A percentile compares a stretch with the other conserved stretches of the same genome.
phyloP scores from a whole-genome alignment of 2,888 invertebrate species.

The Dryobotodes eremita region DNA sequence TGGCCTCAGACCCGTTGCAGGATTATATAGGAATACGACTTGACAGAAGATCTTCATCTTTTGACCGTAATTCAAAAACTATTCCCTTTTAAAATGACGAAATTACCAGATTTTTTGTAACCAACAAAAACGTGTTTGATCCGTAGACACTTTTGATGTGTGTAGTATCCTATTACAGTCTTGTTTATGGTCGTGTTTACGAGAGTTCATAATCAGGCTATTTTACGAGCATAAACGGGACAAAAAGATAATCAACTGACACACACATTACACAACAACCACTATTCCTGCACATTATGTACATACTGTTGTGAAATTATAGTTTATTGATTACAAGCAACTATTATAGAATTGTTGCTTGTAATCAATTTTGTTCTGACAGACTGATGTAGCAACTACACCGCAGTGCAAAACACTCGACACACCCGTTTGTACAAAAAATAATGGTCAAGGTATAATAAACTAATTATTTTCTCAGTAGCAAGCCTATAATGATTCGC shows the following conservation, averaged over 20 bases:
- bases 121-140: too few species aligned
- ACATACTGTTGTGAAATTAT: too few species aligned
- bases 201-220: not conserved
- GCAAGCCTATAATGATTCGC: conserved; percentile 35
- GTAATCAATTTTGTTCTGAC: conserved; percentile 37
- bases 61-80: too few species aligned
- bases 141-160: too few species aligned
- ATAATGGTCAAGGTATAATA: conserved; percentile 3
- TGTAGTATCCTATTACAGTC: not conserved
- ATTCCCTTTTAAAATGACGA: too few species aligned
- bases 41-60: too few species aligned
- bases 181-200: not conserved
- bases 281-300: not conserved
- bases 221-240: not conserved
- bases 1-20: too few species aligned
- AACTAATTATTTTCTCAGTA: conserved; percentile 19
- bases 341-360: not conserved
- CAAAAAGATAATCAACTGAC: not conserved
- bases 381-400: not conserved
- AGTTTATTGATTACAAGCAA: too few species aligned
- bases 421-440: conserved; percentile 19
- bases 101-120: too few species aligned
- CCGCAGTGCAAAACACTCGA: conserved; percentile 10
- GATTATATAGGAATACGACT: too few species aligned
- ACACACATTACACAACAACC: not conserved